Evolutionary conservation across 2,888 invertebrate species (phyloP).

Genomic region (Nomada ruficornis): DNA sequence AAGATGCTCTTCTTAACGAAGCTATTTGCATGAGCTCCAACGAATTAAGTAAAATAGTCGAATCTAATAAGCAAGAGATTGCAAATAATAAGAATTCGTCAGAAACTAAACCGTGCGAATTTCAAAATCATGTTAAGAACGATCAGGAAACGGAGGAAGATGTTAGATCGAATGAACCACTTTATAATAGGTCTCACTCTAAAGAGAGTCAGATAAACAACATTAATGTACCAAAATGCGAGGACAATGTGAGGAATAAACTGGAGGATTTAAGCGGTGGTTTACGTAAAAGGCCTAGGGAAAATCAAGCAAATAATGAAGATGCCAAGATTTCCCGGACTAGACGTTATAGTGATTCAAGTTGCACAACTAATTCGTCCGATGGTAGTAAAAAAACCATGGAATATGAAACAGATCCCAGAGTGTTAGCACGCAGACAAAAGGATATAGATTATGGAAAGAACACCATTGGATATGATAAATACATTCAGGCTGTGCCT

Average conservation of each 20-base stretch:
- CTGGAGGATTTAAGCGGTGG: slow-evolving; percentile 38
- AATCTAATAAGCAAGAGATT: slow-evolving; percentile 11
- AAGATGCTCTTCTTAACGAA: slow-evolving; percentile 73
- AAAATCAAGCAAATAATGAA: slow-evolving; percentile 66
- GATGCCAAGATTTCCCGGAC: slow-evolving; percentile 73
- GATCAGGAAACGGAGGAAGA: slow-evolving; percentile 11
- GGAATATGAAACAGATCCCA: slow-evolving; percentile 90
- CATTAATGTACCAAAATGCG: slow-evolving; percentile 41
- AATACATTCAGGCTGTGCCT: slow-evolving; percentile 89
- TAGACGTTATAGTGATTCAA: slow-evolving; percentile 78
- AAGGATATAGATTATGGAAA: slow-evolving; percentile 98
- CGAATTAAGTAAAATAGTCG: slow-evolving; percentile 38
- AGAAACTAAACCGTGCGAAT: slow-evolving; percentile 15
- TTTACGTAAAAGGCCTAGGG: slow-evolving; percentile 75
- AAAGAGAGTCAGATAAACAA: slow-evolving; percentile 1
- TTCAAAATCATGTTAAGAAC: neutral
- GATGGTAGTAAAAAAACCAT: slow-evolving; percentile 68
- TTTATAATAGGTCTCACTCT: slow-evolving; percentile 2
- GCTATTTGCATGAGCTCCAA: slow-evolving; percentile 64
- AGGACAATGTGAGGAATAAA: slow-evolving; percentile 58
- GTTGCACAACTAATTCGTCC: slow-evolving; percentile 79
- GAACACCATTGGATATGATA: slow-evolving; percentile 94
- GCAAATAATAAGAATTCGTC: neutral
- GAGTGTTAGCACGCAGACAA: slow-evolving; percentile 90
- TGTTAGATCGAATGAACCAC: neutral